phyloP scores from a whole-genome alignment of 2,797 vertebrate species.

The Spinus pinus region DNA sequence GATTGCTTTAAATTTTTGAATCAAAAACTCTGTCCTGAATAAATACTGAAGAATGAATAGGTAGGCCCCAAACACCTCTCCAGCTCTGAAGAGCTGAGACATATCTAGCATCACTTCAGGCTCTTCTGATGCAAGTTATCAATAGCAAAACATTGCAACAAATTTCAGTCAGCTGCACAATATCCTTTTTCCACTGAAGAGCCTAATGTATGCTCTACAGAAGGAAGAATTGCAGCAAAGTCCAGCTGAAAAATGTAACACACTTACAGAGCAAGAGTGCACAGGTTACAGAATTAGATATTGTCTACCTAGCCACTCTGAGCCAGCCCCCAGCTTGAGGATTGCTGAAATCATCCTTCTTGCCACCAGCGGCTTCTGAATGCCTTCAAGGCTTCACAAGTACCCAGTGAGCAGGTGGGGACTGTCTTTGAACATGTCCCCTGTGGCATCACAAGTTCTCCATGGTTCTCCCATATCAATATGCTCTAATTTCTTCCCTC shows the following conservation, averaged over 20 bases:
- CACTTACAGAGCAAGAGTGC: not conserved
- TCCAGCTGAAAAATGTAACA: not conserved
- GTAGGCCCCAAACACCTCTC: not conserved
- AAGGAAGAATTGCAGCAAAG: not conserved
- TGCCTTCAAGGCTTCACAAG: not conserved
- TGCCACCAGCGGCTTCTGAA: not conserved
- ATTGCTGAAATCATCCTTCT: not conserved
- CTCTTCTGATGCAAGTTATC: not conserved
- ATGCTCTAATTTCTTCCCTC: not conserved
- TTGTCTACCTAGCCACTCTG: not conserved
- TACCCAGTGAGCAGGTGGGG: rapidly evolving
- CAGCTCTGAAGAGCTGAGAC: not conserved
- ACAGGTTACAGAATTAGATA: not conserved
- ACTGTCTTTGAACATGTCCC: not conserved
- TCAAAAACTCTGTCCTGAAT: not conserved
- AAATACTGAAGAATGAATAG: not conserved
- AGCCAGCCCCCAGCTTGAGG: rapidly evolving
- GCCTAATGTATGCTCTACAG: not conserved
- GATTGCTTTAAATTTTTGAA: not conserved
- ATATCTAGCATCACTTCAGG: not conserved
- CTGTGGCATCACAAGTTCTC: not conserved
- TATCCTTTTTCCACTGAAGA: not conserved
- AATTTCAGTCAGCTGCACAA: not conserved
- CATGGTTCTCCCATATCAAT: not conserved
- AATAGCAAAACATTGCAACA: not conserved